Evolutionary conservation across 2,113 vertebrate genomes (phyloP).

Genomic region (Stomatorhinus ivindoensis): DNA sequence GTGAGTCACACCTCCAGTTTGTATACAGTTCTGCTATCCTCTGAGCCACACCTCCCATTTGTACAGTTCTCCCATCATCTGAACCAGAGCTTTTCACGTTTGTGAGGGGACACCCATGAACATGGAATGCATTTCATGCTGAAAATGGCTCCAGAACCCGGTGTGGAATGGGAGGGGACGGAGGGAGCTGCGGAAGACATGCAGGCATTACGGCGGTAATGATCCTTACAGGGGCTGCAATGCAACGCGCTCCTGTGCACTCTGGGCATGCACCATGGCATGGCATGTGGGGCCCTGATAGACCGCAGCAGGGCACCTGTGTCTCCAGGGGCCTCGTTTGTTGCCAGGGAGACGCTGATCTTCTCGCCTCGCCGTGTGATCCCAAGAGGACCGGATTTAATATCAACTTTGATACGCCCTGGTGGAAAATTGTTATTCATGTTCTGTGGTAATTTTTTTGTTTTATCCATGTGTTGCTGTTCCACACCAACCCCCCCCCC

Average conservation of each 20-base stretch:
- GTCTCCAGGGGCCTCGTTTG: not conserved
- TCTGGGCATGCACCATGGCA: not conserved
- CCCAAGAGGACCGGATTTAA: not conserved
- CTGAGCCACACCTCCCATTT: too few species aligned
- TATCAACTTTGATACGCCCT: not conserved
- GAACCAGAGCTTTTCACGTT: not conserved
- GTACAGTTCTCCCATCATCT: not conserved
- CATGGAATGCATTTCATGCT: not conserved
- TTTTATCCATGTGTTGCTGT: not conserved
- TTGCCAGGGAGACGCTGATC: constrained; percentile 4
- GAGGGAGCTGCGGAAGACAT: not conserved
- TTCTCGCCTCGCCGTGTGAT: not conserved
- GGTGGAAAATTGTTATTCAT: not conserved
- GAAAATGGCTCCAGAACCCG: not conserved
- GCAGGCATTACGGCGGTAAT: not conserved
- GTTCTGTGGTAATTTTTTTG: not conserved
- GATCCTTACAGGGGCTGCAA: not conserved
- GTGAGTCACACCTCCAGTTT: too few species aligned
- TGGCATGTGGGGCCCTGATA: not conserved
- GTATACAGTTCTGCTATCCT: too few species aligned
- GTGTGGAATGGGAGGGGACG: not conserved
- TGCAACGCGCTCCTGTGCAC: not conserved
- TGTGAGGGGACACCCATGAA: not conserved
- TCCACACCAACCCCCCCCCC: not conserved
- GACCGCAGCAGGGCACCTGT: not conserved